These are phyloP conservation scores for Festucalex cinctus DNA, from an alignment of 2,113 vertebrate genomes.

Conservation along the genomic window DNA sequence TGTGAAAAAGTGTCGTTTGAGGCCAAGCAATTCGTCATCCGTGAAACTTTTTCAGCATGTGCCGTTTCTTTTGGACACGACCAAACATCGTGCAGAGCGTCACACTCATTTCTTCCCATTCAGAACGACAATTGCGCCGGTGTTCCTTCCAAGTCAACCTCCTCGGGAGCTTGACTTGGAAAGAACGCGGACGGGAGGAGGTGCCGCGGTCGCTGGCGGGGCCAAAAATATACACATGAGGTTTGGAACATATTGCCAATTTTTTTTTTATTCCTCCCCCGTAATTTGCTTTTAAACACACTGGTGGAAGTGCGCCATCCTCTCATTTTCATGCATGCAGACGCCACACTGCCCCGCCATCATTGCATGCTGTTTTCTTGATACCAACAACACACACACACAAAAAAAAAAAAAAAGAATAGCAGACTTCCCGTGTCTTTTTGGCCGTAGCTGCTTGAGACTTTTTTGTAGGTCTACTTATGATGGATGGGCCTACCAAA, in stretches of 20 bases:
- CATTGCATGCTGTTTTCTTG: slow-evolving; percentile 9
- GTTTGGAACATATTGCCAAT: slow-evolving; percentile 20
- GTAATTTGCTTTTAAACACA: slow-evolving; percentile 6
- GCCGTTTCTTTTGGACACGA: slow-evolving; percentile 12
- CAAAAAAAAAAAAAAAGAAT: background rate
- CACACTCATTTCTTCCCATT: slow-evolving; percentile 17
- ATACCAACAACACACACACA: background rate
- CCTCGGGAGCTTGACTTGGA: slow-evolving; percentile 1
- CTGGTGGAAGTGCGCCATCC: slow-evolving; percentile 1
- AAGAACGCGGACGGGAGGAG: slow-evolving; percentile 15
- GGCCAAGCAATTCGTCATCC: too few relatives aligned
- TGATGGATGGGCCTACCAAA: background rate
- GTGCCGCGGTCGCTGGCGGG: background rate
- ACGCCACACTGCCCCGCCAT: background rate
- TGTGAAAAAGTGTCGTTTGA: too few relatives aligned
- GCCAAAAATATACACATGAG: slow-evolving; percentile 26
- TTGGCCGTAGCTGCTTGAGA: background rate
- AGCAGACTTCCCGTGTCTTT: background rate
- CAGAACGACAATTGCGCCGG: slow-evolving; percentile 36
- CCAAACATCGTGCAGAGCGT: background rate
- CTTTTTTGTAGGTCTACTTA: background rate
- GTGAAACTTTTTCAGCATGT: background rate
- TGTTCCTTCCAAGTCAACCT: slow-evolving; percentile 26
- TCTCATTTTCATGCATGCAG: background rate
- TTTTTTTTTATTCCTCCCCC: background rate